A percentile compares a stretch with the other conserved stretches of the same genome.
These are phyloP conservation scores for Orchestia grillus DNA, from an alignment of 1,140 invertebrate genomes.

Conservation along the genomic window DNA sequence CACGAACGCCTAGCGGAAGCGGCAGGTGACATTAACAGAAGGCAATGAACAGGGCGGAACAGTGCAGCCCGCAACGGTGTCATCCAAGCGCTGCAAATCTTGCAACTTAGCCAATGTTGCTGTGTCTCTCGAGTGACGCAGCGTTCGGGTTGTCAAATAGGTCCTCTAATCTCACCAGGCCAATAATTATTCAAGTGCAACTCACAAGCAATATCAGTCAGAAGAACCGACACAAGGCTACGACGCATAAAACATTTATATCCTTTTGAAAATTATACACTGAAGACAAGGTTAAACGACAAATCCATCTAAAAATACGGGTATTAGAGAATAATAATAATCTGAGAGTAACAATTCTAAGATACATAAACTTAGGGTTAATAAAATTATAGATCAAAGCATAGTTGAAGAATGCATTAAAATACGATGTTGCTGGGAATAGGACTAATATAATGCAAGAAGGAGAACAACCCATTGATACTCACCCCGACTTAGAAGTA, in stretches of 20 bases:
- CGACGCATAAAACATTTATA: background rate
- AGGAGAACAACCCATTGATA: background rate
- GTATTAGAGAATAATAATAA: background rate
- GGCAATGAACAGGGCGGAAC: slow-evolving; percentile 57
- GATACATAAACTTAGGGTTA: background rate
- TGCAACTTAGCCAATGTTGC: background rate
- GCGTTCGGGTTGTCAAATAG: background rate
- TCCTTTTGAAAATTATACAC: background rate
- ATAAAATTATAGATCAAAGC: background rate
- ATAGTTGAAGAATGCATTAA: background rate
- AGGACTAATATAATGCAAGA: background rate
- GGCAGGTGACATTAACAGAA: slow-evolving; percentile 59
- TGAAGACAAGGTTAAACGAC: background rate
- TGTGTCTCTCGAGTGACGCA: background rate
- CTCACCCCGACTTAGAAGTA: slow-evolving; percentile 59
- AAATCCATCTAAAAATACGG: background rate
- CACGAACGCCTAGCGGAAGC: slow-evolving; percentile 64
- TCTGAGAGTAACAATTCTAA: background rate
- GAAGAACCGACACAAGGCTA: background rate
- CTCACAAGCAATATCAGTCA: background rate
- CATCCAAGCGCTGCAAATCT: slow-evolving; percentile 63
- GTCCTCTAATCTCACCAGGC: background rate
- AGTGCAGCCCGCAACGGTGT: slow-evolving; percentile 66
- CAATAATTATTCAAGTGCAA: background rate
- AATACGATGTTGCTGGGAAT: background rate